Evolutionary conservation across 1,140 invertebrate species (phyloP), one percentile per base, ranked within the genome.

Genomic region (Rhopalosiphum maidis): DNA sequence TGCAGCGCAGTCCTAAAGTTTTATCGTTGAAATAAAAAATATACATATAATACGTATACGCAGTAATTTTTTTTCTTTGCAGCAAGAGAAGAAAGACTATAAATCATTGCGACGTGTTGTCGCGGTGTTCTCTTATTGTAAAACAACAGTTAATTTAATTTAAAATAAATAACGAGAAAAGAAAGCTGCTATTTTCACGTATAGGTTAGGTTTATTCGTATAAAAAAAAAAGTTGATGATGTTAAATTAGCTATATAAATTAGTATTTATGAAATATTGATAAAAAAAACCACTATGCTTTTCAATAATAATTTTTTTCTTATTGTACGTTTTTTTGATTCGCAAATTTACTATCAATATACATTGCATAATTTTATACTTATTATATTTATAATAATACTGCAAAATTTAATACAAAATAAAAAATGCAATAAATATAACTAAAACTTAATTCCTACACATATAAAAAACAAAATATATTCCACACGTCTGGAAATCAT

Each of bases 91-190:
- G 88, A 25, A 89, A 89, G 55, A 25, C 48, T 37, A 41, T 55
- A 55, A 41, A 55, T 55, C 88, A 89, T 55, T 35, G n/a, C 41
- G 48, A 22, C 9, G 8, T n/a, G 35, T 37, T 89, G 51, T 54
- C 51, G 85, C 1, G 9, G 83, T 85, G 85, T 86, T 25, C 11
- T 37, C 51, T 41, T 87, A 35, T 5, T n/a, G 41, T 41, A 68
- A 89, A 55, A 54, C 48, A 89, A 54, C 48, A 54, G 37, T 37
- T 55, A 89, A 89, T 89, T 23, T 22, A 41, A 88, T 35, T 89
- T 7, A 55, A n/a, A 22, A 87, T 18, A 86, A 30, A 30, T 4
- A 48, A 6, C 4, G 30, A 87, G 0, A 87, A 87, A 85, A 11
- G 25, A 25, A n/a, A 68, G 5, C 3, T 68, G 15, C 60, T 15